phyloP scores from a whole-genome alignment of 2,888 invertebrate species.

The Apodemia duryi region DNA sequence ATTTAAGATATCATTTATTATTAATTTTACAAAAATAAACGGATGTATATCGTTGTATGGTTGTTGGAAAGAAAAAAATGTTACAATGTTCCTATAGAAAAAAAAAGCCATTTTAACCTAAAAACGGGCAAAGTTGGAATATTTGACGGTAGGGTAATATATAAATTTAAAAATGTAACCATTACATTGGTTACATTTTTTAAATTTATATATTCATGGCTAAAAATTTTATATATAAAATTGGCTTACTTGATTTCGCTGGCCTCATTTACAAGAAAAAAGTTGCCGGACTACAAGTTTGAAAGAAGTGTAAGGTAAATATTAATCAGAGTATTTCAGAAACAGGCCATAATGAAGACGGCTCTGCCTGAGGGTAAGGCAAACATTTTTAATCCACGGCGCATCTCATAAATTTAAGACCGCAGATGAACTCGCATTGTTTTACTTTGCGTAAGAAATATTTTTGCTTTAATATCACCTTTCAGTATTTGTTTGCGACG shows the following conservation, averaged over 20 bases:
- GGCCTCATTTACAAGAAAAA: slow-evolving; percentile 37
- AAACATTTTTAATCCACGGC: slow-evolving; percentile 75
- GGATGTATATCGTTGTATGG: too few species aligned
- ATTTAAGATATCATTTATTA: too few species aligned
- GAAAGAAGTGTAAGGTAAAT: slow-evolving; percentile 70
- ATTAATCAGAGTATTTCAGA: slow-evolving; percentile 71
- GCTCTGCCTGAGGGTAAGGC: slow-evolving; percentile 62
- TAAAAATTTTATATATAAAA: background rate
- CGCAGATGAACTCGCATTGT: slow-evolving; percentile 65
- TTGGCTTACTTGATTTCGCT: background rate
- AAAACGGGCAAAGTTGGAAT: too few species aligned
- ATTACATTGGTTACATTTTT: too few species aligned
- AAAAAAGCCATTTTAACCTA: too few species aligned
- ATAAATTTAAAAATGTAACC: too few species aligned
- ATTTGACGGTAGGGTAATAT: too few species aligned
- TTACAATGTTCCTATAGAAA: too few species aligned
- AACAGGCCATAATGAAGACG: slow-evolving; percentile 66
- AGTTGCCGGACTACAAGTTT: slow-evolving; percentile 60
- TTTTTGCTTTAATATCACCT: slow-evolving; percentile 40
- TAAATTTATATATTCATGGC: too few species aligned
- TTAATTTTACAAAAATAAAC: too few species aligned
- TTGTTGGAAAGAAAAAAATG: too few species aligned
- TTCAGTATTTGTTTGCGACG: background rate
- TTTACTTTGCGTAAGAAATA: slow-evolving; percentile 64
- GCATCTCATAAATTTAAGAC: slow-evolving; percentile 74